Evolutionary conservation across 2,113 vertebrate species (phyloP).

Genomic region (Myotis brandtii): DNA sequence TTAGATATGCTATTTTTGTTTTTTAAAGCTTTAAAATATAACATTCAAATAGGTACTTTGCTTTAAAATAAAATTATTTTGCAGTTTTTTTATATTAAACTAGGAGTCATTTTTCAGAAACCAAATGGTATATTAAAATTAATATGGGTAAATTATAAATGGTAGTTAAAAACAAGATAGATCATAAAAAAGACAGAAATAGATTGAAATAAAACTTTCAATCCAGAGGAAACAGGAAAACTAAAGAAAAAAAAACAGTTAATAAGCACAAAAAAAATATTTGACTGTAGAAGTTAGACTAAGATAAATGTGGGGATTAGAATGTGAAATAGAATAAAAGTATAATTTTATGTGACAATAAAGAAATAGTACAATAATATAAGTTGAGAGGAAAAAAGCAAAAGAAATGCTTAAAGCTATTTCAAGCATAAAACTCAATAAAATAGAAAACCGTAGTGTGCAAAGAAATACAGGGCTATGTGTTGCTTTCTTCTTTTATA

Average conservation of each 20-base stretch:
- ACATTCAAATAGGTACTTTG: neutral
- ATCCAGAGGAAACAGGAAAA: neutral
- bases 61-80: neutral
- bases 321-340: conserved; percentile 1
- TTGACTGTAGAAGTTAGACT: neutral
- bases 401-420: neutral
- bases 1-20: neutral
- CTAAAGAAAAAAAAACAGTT: neutral
- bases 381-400: neutral
- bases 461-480: neutral
- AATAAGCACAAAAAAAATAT: neutral
- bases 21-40: neutral
- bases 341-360: neutral
- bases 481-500: neutral
- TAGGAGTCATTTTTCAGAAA: neutral
- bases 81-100: too few species aligned
- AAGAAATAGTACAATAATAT: neutral
- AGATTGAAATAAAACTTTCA: neutral
- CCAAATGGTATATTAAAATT: neutral
- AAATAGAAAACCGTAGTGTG: neutral
- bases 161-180: neutral
- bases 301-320: neutral
- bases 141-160: neutral
- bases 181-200: neutral
- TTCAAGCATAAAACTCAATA: neutral